Evolutionary conservation across 2,797 vertebrate genomes (phyloP), one percentile per base, ranked within the genome.

Genomic region (Anabas testudineus): DNA sequence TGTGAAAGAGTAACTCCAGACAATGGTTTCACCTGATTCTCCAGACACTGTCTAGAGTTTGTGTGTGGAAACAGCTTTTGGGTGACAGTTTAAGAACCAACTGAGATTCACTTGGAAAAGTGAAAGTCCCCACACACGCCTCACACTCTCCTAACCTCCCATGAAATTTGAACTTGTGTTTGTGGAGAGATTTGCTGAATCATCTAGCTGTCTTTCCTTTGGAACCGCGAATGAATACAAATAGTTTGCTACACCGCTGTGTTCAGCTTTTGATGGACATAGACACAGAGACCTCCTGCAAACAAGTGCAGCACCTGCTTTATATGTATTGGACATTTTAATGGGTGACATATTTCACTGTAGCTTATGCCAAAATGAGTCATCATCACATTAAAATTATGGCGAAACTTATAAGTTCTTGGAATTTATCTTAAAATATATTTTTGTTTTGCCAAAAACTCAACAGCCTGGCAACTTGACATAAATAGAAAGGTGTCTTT

Each of bases 171-270:
- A 16, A 21, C 73, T 83, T 60, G 73, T 81, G 73, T 83, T 88
- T 65, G 53, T 18, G 46, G 36, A 60, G 76, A 81, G 78, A 88
- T 89, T 84, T 90, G 90, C 91, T 92, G 92, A 93, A 57, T 92
- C 90, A 86, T 87, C 83, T n/a, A 58, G 73, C 83, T 87, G 82
- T 83, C 88, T 85, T 78, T 72, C 48, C 73, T 81, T 78, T 53
- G 77, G 70, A 87, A 59, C 87, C 10, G 37, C 4, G n/a, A 71
- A 82, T 87, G 88, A 92, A 92, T 91, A 86, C 84, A 91, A 82
- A 90, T 84, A 52, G 59, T 69, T 34, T 55, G 45, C 82, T 48
- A 13, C 68, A 19, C 61, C 43, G 67, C 67, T 67, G 59, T 59
- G 77, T 67, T 87, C 15, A 30, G 26, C 18, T 66, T 84, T 78